Conservation (phyloP, 2,113 vertebrate genomes). For the Gallinago jamesoni region DNA sequence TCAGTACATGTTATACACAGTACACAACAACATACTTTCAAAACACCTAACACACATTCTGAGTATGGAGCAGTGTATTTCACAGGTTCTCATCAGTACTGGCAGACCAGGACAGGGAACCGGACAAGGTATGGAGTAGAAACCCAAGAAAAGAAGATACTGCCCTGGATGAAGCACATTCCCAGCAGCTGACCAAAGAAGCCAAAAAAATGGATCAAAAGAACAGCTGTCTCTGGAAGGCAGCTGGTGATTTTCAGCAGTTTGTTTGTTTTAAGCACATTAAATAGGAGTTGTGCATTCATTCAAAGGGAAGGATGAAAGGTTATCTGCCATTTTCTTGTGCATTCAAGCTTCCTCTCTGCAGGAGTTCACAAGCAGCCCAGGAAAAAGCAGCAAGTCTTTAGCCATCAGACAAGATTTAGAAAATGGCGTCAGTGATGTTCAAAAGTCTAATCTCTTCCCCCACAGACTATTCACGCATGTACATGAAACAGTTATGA, state of each 20-base stretch:
- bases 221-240: background rate
- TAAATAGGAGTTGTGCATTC: background rate
- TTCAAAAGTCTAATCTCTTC: background rate
- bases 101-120: background rate
- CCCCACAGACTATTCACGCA: background rate
- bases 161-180: background rate
- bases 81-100: background rate
- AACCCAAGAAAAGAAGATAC: background rate
- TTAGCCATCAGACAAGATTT: background rate
- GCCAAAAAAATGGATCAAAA: background rate
- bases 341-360: background rate
- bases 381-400: background rate
- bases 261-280: background rate
- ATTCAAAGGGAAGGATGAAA: background rate
- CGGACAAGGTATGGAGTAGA: fast-evolving
- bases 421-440: background rate
- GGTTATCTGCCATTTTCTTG: background rate
- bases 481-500: background rate
- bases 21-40: fast-evolving
- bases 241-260: background rate
- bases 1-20: background rate
- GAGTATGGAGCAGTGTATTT: background rate
- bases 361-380: background rate
- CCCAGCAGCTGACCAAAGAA: background rate
- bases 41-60: background rate